A percentile compares a stretch with the other conserved stretches of the same genome.
These are phyloP conservation scores for Styela plicata DNA, from an alignment of 23 tunicate genomes.

Conservation along the genomic window DNA sequence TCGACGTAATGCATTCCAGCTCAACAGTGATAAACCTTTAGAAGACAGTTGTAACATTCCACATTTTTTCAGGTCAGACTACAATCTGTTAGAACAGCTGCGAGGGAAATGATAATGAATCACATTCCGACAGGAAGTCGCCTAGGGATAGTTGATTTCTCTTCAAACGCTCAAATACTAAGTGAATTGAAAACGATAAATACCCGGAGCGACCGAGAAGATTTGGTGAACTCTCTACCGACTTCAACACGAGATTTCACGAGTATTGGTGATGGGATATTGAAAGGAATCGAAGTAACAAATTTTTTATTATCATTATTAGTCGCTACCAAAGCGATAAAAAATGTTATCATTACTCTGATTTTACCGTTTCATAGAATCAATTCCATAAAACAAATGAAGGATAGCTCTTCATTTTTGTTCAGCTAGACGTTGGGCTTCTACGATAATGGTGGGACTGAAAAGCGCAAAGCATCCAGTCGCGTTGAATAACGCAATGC, in stretches of 20 bases:
- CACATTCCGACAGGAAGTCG: conserved; percentile 24
- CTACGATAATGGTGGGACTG: too few relatives aligned
- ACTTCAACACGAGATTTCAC: conserved; percentile 20
- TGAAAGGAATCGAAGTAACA: conserved; percentile 30
- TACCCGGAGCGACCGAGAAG: conserved; percentile 3
- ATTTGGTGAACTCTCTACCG: conserved; percentile 17
- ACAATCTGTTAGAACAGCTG: conserved; percentile 29
- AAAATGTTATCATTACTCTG: too few relatives aligned
- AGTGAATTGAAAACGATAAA: conserved; percentile 1
- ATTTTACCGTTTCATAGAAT: too few relatives aligned
- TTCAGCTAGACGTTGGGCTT: too few relatives aligned
- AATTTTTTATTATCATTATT: too few relatives aligned
- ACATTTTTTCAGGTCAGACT: conserved; percentile 8
- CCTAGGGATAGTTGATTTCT: conserved; percentile 39
- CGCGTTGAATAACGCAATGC: too few relatives aligned
- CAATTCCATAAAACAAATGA: too few relatives aligned
- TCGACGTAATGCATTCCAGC: too few relatives aligned
- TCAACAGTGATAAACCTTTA: too few relatives aligned
- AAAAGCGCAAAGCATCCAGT: too few relatives aligned
- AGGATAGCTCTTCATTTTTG: too few relatives aligned
- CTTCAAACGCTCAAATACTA: neutral
- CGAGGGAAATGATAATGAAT: conserved; percentile 4
- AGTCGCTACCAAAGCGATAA: too few relatives aligned
- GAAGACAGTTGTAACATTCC: neutral
- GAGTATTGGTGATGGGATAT: conserved; percentile 35